Conservation (phyloP, 2,113 vertebrate genomes). For the Poeciliopsis occidentalis region DNA sequence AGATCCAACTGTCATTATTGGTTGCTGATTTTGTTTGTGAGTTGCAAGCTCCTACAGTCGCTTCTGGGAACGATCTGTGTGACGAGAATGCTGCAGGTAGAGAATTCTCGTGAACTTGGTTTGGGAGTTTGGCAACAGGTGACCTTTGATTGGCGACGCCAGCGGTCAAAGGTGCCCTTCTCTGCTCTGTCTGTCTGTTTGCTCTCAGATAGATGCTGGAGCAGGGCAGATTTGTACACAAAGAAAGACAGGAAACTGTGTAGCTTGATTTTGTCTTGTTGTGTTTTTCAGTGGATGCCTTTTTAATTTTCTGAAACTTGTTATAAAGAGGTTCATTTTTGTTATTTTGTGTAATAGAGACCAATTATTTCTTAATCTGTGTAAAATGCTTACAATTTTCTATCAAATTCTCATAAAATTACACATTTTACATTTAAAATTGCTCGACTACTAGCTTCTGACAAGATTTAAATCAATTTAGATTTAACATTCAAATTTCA, state of each 20-base stretch:
- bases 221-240: slow-evolving; percentile 6
- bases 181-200: slow-evolving; percentile 62
- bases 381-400: not conserved
- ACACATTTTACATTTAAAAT: not conserved
- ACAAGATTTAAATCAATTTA: not conserved
- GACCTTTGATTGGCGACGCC: slow-evolving; percentile 73
- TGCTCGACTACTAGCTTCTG: not conserved
- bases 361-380: not conserved
- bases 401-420: not conserved
- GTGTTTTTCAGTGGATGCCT: not conserved
- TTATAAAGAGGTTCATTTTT: not conserved
- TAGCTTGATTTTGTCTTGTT: not conserved
- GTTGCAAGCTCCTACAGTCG: not conserved
- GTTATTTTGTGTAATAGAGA: not conserved
- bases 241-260: slow-evolving; percentile 25
- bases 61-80: slow-evolving; percentile 48
- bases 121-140: slow-evolving; percentile 68
- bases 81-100: slow-evolving; percentile 34
- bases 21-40: slow-evolving; percentile 5
- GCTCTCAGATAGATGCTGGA: slow-evolving; percentile 57
- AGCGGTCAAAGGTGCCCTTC: slow-evolving; percentile 74
- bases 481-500: slow-evolving; percentile 18
- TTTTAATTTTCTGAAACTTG: slow-evolving; percentile 5
- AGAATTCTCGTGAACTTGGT: slow-evolving; percentile 67
- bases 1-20: not conserved